Conservation (phyloP, 2,113 vertebrate species). For the Litocranius walleri region DNA sequence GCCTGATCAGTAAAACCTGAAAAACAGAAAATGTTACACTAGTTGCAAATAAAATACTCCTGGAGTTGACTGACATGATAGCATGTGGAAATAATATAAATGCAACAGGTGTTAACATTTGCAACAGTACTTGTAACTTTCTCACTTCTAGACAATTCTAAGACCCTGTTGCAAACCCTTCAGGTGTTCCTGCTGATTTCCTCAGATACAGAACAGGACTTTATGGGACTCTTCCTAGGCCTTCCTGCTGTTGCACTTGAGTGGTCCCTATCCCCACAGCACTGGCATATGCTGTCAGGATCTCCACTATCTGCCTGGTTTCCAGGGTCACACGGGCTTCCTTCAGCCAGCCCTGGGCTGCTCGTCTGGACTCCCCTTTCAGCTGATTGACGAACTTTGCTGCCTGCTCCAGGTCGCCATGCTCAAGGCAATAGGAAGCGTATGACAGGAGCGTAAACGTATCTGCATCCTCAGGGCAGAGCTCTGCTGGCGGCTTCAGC, state of each 20-base stretch:
- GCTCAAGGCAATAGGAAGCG: slow-evolving; percentile 93
- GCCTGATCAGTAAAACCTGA: slow-evolving; percentile 78
- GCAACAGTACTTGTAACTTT: slow-evolving; percentile 70
- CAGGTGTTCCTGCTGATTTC: background rate
- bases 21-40: slow-evolving; percentile 72
- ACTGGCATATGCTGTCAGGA: slow-evolving; percentile 93
- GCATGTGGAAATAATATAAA: slow-evolving; percentile 57
- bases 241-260: slow-evolving; percentile 78
- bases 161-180: slow-evolving; percentile 40
- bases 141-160: slow-evolving; percentile 18
- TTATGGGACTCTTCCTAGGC: background rate
- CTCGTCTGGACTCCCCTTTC: slow-evolving; percentile 90
- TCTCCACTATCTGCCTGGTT: slow-evolving; percentile 91
- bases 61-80: slow-evolving; percentile 73
- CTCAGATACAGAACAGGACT: background rate
- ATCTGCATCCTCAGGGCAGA: slow-evolving; percentile 86
- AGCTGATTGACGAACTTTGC: slow-evolving; percentile 97
- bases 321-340: slow-evolving; percentile 94
- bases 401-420: slow-evolving; percentile 94
- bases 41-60: slow-evolving; percentile 70
- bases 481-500: slow-evolving; percentile 86
- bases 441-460: slow-evolving; percentile 94
- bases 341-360: slow-evolving; percentile 93
- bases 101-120: slow-evolving; percentile 72
- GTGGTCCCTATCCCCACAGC: slow-evolving; percentile 94